phyloP scores from a whole-genome alignment of 2,797 vertebrate species.

The Buceros bicornis region DNA sequence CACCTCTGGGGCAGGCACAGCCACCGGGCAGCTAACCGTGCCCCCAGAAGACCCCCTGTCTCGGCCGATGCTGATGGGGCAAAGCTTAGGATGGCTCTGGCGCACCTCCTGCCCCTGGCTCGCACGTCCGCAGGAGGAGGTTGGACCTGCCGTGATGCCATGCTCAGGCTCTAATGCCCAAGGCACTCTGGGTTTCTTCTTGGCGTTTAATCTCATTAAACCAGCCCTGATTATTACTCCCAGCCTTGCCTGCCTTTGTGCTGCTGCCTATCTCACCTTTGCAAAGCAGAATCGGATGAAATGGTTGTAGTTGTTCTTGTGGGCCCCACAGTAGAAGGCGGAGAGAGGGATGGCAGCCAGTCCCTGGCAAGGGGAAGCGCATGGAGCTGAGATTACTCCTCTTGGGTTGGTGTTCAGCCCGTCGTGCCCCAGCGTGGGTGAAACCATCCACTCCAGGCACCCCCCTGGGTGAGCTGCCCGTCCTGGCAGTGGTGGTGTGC shows the following conservation, averaged over 20 bases:
- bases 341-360: constrained; percentile 91
- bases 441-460: not conserved
- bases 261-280: constrained; percentile 82
- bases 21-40: not conserved
- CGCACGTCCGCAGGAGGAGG: accelerated
- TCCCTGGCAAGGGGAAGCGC: constrained; percentile 76
- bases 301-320: constrained; percentile 86
- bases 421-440: not conserved
- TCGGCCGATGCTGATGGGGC: not conserved
- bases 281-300: constrained; percentile 94
- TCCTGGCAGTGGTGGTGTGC: not conserved
- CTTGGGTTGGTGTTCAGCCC: not conserved
- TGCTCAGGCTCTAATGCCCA: not conserved
- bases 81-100: not conserved
- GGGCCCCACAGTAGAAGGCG: constrained; percentile 86
- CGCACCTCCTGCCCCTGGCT: not conserved
- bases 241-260: accelerated
- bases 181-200: not conserved
- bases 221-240: not conserved
- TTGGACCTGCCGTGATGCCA: not conserved
- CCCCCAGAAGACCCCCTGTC: not conserved
- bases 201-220: not conserved
- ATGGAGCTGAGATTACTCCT: not conserved
- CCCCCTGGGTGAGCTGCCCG: not conserved
- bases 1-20: not conserved